A percentile compares a stretch with the other conserved stretches of the same genome.
Evolutionary conservation across 2,888 invertebrate species (phyloP).

Genomic region (Dyspetes luteomarginatus): DNA sequence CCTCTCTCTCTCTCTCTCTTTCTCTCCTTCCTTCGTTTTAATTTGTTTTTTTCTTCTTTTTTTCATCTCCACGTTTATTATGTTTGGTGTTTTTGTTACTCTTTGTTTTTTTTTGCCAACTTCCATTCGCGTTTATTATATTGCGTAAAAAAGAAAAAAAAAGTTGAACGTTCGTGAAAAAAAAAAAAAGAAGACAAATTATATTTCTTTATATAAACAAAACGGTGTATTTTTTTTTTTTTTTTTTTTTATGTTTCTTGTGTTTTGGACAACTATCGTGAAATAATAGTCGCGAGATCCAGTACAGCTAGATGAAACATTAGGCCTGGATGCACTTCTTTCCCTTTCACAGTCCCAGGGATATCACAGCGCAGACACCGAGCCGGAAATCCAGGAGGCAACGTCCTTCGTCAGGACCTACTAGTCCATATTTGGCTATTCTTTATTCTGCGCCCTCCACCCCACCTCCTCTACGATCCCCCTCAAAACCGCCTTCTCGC

Average conservation of each 20-base stretch:
- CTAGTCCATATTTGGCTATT: conserved; percentile 65
- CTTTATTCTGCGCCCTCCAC: too few species aligned
- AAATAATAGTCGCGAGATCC: conserved; percentile 70
- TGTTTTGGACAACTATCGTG: conserved; percentile 38
- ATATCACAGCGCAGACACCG: conserved; percentile 79
- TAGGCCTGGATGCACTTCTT: conserved; percentile 81
- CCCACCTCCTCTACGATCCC: not conserved
- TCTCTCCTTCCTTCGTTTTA: conserved; percentile 14
- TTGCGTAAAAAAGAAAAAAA: not conserved
- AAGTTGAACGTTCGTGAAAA: not conserved
- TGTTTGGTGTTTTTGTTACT: not conserved
- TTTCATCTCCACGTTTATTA: conserved; percentile 2
- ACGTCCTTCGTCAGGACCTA: conserved; percentile 78
- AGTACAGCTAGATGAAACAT: conserved; percentile 76
- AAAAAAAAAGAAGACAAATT: not conserved
- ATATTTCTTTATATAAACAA: not conserved
- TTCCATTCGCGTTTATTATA: not conserved
- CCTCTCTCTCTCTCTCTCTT: not conserved
- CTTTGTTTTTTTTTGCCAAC: not conserved
- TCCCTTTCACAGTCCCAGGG: conserved; percentile 81
- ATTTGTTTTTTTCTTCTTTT: conserved; percentile 7
- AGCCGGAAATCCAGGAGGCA: conserved; percentile 78
- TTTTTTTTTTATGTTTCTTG: conserved; percentile 50
- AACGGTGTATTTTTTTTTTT: conserved; percentile 50
- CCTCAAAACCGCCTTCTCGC: not conserved